These are phyloP conservation scores for Cossypha dichroa DNA, from an alignment of 2,797 vertebrate genomes.

Conservation along the genomic window DNA sequence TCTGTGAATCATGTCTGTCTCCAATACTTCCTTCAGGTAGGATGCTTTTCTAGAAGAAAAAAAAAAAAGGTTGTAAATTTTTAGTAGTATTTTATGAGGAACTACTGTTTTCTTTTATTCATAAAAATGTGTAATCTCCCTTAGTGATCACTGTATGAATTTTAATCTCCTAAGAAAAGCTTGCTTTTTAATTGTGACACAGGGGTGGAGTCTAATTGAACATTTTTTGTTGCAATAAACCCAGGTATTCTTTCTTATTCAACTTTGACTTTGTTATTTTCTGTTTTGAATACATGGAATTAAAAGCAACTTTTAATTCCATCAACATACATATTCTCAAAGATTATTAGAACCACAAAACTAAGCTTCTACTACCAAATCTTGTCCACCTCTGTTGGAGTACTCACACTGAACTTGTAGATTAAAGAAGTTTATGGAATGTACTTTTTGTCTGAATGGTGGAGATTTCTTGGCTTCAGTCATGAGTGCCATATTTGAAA, in stretches of 20 bases:
- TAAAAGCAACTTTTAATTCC: background rate
- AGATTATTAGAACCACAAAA: background rate
- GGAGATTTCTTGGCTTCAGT: background rate
- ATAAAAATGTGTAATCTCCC: background rate
- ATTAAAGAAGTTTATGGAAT: background rate
- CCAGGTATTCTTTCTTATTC: background rate
- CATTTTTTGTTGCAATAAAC: background rate
- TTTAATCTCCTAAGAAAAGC: background rate
- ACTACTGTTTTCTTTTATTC: background rate
- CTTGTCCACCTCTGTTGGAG: background rate
- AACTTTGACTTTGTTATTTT: background rate
- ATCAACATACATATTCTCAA: rapidly evolving
- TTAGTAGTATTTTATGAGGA: background rate
- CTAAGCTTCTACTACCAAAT: background rate
- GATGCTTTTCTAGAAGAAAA: background rate
- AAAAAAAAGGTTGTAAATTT: background rate
- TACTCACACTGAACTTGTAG: background rate
- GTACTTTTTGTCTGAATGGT: background rate
- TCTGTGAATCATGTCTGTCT: slow-evolving; percentile 93
- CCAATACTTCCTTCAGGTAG: slow-evolving; percentile 92
- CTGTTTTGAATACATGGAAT: background rate
- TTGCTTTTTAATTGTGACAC: background rate
- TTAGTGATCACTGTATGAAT: background rate
- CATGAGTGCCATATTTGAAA: background rate
- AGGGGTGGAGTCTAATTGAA: background rate